Evolutionary conservation across 2,888 invertebrate genomes (phyloP).

Genomic region (Adelognathus sp.): DNA sequence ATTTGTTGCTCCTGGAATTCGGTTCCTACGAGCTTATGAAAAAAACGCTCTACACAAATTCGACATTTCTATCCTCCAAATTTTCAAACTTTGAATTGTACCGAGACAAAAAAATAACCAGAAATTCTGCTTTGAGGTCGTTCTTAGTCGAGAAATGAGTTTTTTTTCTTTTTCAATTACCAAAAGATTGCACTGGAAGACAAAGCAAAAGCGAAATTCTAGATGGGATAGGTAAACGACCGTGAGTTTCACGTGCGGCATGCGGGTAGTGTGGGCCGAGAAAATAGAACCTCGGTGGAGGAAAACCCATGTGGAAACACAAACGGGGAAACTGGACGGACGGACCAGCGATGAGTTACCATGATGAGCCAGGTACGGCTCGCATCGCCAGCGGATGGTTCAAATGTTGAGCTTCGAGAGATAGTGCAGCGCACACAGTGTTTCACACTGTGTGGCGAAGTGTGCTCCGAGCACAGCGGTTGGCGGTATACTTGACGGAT

Average conservation of each 20-base stretch:
- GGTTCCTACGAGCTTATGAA: no score
- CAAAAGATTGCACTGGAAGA: neutral
- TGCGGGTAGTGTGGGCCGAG: neutral
- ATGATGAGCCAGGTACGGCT: neutral
- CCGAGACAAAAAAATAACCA: no score
- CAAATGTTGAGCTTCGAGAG: neutral
- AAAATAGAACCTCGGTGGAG: neutral
- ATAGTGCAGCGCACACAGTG: neutral
- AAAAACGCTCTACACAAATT: no score
- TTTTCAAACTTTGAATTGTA: no score
- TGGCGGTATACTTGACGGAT: slow-evolving; percentile 23
- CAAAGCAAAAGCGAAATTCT: neutral
- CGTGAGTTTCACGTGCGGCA: neutral
- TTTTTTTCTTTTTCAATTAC: neutral
- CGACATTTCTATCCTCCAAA: no score
- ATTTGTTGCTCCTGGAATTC: neutral
- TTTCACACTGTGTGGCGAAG: neutral
- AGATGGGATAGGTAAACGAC: neutral
- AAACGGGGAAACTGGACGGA: neutral
- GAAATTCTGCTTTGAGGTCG: no score
- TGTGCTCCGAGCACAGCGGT: neutral
- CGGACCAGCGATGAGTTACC: neutral
- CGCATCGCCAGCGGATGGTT: neutral
- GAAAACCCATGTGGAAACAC: neutral
- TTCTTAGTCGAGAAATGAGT: neutral